Base-by-base conservation (phyloP, 2,113 vertebrate species). In the Hippocampus comes region DNA sequence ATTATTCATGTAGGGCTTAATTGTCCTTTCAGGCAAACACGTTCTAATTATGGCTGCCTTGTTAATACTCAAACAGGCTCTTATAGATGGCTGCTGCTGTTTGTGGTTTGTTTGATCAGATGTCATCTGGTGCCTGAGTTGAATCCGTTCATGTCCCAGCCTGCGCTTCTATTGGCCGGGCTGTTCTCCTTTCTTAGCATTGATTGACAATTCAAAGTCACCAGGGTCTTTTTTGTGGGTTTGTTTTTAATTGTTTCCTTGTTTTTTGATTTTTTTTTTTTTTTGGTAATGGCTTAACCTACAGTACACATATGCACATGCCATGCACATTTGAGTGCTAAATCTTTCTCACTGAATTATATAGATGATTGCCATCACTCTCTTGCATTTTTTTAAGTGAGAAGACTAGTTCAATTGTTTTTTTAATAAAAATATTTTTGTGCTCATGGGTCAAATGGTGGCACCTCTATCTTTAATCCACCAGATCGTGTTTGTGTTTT, bases 71-170 rank as follows among this genome's bases (percentile, higher is more conserved):
- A 68, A 78, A 68, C 76, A 79, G 15, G 46, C 72, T 72, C 72
- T 71, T 68, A 73, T 66, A 59, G 77, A 75, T 49, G 78, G 70
- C 34, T 72, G 72, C 34, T 72, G 72, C 63, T 53, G 71, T 41
- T 73, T 59, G 82, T 72, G 86, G 78, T 86, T 79, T 72, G 82
- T 82, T 66, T 82, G 80, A 82, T 89, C 73, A 81, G 81, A 84
- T 55, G 75, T 59, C 81, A 81, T 81, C 73, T 84, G 82, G 70
- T 70, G 66, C 79, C 60, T 70, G 70, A 72, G 56, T 73, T 30
- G 21, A 49, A 67, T 64, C 71, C 82, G 74, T 82, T 61, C 49
- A 21, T 23, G 76, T 76, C 82, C 73, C 73, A 82, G 79, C 69
- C 81, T 83, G 72, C 72, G 18, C 38, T 25, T 51, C 59, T 38